Evolutionary conservation across 2,888 invertebrate genomes (phyloP).

Genomic region (Sinopyrophorus schimmeli): DNA sequence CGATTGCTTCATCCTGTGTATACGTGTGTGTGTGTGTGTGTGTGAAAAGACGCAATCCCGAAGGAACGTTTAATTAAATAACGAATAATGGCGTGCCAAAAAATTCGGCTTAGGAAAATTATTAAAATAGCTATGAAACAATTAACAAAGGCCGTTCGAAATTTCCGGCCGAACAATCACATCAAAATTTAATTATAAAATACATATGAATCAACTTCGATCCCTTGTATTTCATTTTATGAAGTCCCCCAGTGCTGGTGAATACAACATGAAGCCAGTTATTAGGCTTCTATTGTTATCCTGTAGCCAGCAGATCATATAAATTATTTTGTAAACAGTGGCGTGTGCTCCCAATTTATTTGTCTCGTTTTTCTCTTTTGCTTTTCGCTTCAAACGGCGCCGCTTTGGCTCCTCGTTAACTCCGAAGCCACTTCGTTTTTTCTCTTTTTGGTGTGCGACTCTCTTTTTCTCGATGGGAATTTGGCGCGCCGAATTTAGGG

Average conservation of each 20-base stretch:
- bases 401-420: too few relatives aligned
- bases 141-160: conserved; percentile 34
- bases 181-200: conserved; percentile 57
- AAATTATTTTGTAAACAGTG: conserved; percentile 57
- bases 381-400: too few relatives aligned
- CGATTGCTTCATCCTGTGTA: too few relatives aligned
- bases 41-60: background rate
- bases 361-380: conserved; percentile 7
- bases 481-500: too few relatives aligned
- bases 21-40: too few relatives aligned
- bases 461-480: too few relatives aligned
- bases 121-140: conserved; percentile 27
- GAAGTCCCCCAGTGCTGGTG: conserved; percentile 44
- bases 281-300: conserved; percentile 55
- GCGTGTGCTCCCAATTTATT: conserved; percentile 53
- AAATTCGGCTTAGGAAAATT: background rate
- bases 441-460: too few relatives aligned
- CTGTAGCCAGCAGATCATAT: conserved; percentile 57
- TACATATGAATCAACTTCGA: conserved; percentile 54
- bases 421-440: too few relatives aligned
- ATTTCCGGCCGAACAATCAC: conserved; percentile 54
- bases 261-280: conserved; percentile 54
- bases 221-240: conserved; percentile 44
- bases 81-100: background rate
- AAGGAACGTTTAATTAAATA: too few relatives aligned